phyloP scores from a whole-genome alignment of 64 coral and sea anemone species.

The Platygyra sinensis region DNA sequence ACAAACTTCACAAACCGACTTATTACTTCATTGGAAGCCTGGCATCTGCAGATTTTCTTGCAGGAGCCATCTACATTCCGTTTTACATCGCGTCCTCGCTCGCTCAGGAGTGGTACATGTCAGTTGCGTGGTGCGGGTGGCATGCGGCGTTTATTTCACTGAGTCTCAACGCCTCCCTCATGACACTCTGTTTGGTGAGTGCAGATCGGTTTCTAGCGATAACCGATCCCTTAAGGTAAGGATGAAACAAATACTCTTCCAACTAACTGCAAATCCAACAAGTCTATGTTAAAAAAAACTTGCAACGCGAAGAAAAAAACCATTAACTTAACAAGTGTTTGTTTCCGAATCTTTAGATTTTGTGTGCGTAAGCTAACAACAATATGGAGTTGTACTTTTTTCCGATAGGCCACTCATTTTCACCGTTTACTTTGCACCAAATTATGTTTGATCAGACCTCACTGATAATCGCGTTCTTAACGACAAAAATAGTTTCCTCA shows the following conservation, averaged over 20 bases:
- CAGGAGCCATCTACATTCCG: slow-evolving; percentile 71
- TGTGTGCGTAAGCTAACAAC: too few species aligned
- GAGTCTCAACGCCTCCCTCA: slow-evolving; percentile 76
- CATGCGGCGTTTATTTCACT: slow-evolving; percentile 73
- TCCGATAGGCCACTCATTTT: too few species aligned
- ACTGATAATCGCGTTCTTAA: too few species aligned
- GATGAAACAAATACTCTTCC: neutral
- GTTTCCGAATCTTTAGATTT: too few species aligned
- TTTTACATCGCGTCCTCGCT: slow-evolving; percentile 71
- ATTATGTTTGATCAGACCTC: too few species aligned
- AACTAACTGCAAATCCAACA: neutral
- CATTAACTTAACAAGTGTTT: too few species aligned
- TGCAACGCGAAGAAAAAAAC: too few species aligned
- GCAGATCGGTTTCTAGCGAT: slow-evolving; percentile 83
- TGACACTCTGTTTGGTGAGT: slow-evolving; percentile 78
- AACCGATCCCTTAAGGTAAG: slow-evolving; percentile 82
- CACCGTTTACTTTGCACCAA: too few species aligned
- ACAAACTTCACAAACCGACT: slow-evolving; percentile 80
- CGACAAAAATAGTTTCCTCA: too few species aligned
- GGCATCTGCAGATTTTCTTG: slow-evolving; percentile 74
- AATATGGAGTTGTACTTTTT: too few species aligned
- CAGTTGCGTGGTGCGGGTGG: slow-evolving; percentile 46
- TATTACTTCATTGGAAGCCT: slow-evolving; percentile 88
- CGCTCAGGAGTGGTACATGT: slow-evolving; percentile 54
- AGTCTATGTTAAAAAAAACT: neutral